phyloP scores from a whole-genome alignment of 2,888 invertebrate species.

The Lepetodrilus schrolli region DNA sequence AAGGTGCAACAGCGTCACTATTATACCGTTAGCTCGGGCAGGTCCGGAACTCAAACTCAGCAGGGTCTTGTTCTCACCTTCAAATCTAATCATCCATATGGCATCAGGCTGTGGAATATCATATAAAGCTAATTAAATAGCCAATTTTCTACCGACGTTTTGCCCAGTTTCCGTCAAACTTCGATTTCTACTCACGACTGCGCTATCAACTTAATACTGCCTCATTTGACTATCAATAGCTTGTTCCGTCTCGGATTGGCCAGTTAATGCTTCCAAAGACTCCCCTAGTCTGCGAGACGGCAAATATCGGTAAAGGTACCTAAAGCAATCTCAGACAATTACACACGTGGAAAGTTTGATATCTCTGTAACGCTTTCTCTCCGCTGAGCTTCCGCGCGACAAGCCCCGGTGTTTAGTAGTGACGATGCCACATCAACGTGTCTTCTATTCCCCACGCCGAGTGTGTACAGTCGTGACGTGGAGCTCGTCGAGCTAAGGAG shows the following conservation, averaged over 20 bases:
- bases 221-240: slow-evolving; percentile 28
- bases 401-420: not conserved
- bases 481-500: not conserved
- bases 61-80: slow-evolving; percentile 21
- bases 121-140: slow-evolving; percentile 20
- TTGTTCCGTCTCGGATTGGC: slow-evolving; percentile 10
- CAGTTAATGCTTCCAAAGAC: not conserved
- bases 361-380: not conserved
- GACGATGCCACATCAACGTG: not conserved
- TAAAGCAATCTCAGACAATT: slow-evolving; percentile 7
- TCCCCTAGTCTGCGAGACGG: not conserved
- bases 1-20: too few species aligned
- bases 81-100: not conserved
- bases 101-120: not conserved
- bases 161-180: slow-evolving; percentile 25
- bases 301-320: not conserved
- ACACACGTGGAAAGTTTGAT: not conserved
- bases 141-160: slow-evolving; percentile 19
- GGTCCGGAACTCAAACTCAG: too few species aligned
- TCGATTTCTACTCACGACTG: slow-evolving; percentile 22
- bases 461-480: not conserved
- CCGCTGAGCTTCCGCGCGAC: not conserved
- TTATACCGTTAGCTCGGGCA: too few species aligned
- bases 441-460: not conserved
- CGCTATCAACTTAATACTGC: slow-evolving; percentile 12